These are phyloP conservation scores for Luscinia megarhynchos DNA, from an alignment of 2,797 vertebrate species.

Conservation along the genomic window DNA sequence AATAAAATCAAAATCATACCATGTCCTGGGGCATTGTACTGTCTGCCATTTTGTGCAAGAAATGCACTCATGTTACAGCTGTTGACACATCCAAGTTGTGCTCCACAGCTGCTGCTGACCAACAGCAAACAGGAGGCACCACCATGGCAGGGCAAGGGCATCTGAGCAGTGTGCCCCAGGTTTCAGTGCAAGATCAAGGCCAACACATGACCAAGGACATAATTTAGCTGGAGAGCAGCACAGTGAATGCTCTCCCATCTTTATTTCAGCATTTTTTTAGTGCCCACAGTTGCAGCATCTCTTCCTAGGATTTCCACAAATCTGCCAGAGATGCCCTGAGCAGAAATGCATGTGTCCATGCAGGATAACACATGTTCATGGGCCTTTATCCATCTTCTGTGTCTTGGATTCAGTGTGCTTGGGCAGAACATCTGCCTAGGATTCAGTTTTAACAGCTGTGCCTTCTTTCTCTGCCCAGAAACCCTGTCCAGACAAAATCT, in stretches of 20 bases:
- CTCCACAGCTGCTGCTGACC: not conserved
- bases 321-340: not conserved
- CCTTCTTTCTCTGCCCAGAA: not conserved
- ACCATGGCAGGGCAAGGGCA: not conserved
- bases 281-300: fast-evolving
- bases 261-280: not conserved
- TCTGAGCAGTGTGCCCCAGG: not conserved
- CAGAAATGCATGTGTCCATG: not conserved
- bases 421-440: not conserved
- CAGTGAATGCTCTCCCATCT: not conserved
- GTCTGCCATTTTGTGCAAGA: not conserved
- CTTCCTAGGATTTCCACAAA: not conserved
- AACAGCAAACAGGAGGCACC: not conserved
- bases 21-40: not conserved
- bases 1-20: not conserved
- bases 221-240: not conserved
- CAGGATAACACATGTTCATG: not conserved
- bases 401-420: not conserved
- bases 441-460: not conserved
- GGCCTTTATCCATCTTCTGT: not conserved
- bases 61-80: not conserved
- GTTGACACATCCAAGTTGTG: not conserved
- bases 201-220: not conserved
- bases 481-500: not conserved
- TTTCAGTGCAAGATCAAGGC: not conserved